Percentiles rank a stretch among this genome's conserved stretches.
These are phyloP conservation scores for Boloria selene DNA, from an alignment of 2,888 invertebrate species.

Conservation along the genomic window DNA sequence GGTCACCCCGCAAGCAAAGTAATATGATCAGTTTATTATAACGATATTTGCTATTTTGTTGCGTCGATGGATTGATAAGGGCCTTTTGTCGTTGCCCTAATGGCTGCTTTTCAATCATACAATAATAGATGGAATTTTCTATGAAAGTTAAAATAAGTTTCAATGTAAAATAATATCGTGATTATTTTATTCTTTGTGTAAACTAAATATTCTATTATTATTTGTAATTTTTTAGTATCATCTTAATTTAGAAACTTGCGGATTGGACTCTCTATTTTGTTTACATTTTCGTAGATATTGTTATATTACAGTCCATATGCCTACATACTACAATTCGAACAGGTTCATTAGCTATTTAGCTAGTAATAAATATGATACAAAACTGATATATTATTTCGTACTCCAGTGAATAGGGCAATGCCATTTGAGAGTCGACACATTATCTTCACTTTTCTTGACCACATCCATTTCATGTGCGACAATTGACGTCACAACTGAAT, in stretches of 20 bases:
- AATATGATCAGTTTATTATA: conserved; percentile 78
- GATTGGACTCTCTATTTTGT: too few relatives aligned
- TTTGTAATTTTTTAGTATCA: neutral
- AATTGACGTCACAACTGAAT: neutral
- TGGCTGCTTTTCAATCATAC: conserved; percentile 55
- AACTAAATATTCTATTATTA: neutral
- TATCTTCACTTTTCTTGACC: too few relatives aligned
- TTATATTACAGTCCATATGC: too few relatives aligned
- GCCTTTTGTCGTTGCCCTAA: conserved; percentile 49
- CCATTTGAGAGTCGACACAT: too few relatives aligned
- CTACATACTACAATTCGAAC: too few relatives aligned
- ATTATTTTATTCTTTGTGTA: neutral
- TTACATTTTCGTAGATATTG: too few relatives aligned
- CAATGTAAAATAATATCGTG: neutral
- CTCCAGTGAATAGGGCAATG: too few relatives aligned
- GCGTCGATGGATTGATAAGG: conserved; percentile 50
- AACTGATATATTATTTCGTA: too few relatives aligned
- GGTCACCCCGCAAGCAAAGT: conserved; percentile 66
- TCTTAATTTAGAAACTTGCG: too few relatives aligned
- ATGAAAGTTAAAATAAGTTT: conserved; percentile 6
- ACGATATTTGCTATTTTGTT: conserved; percentile 75
- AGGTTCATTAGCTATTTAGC: too few relatives aligned
- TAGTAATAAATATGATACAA: too few relatives aligned
- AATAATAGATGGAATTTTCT: conserved; percentile 9
- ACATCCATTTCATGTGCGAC: too few relatives aligned